These are phyloP conservation scores for Rhingia campestris DNA, from an alignment of 2,888 invertebrate species.

Conservation along the genomic window DNA sequence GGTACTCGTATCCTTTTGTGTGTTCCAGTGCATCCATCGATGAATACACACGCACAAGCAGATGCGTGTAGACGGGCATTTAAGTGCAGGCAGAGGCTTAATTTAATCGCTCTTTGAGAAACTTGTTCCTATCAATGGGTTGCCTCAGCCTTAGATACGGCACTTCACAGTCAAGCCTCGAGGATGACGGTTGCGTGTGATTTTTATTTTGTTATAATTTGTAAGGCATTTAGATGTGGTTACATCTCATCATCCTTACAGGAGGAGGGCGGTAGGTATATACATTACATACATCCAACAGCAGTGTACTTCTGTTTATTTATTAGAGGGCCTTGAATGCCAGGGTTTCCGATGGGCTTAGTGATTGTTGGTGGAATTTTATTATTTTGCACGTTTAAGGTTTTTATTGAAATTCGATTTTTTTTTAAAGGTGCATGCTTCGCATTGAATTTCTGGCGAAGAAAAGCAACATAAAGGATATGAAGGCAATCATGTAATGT, in stretches of 20 bases:
- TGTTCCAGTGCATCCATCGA: neutral
- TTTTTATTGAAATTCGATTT: constrained; percentile 11
- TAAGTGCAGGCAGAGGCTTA: constrained; percentile 41
- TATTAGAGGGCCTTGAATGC: neutral
- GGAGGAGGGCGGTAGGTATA: neutral
- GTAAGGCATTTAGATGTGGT: constrained; percentile 26
- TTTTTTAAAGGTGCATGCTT: constrained; percentile 32
- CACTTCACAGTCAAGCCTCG: neutral
- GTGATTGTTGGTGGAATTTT: constrained; percentile 10
- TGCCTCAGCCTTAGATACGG: constrained; percentile 1
- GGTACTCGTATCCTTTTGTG: no score
- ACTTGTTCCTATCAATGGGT: constrained; percentile 34
- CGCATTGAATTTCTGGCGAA: constrained; percentile 61
- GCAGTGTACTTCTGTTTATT: constrained; percentile 4
- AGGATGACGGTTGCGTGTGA: neutral
- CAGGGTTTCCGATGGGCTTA: neutral
- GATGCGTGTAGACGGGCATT: constrained; percentile 26
- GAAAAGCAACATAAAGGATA: constrained; percentile 28
- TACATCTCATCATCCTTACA: constrained; percentile 28
- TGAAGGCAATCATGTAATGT: constrained; percentile 18
- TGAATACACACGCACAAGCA: constrained; percentile 14
- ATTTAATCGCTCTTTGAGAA: constrained; percentile 34
- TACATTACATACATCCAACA: neutral
- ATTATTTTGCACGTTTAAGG: constrained; percentile 39
- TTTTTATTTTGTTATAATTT: constrained; percentile 8